Percentiles rank a stretch among this genome's conserved stretches.
phyloP scores from a whole-genome alignment of 2,113 vertebrate genomes.

The Bos indicus region DNA sequence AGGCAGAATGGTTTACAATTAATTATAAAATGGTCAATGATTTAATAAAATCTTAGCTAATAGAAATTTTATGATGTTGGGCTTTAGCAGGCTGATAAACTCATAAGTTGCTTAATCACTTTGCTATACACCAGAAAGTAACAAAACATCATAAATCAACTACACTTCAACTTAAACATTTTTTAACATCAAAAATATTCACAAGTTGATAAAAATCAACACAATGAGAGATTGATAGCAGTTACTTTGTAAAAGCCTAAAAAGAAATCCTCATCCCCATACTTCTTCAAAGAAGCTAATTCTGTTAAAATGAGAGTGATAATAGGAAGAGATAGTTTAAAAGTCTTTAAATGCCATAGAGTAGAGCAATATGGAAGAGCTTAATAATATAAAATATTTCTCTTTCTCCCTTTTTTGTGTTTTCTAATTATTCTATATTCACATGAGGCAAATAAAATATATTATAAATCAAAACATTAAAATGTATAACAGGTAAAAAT shows the following conservation, averaged over 20 bases:
- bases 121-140: not conserved
- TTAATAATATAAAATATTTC: not conserved
- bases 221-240: not conserved
- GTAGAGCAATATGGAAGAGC: not conserved
- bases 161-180: not conserved
- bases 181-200: not conserved
- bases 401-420: not conserved
- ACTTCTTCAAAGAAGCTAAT: not conserved
- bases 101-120: not conserved
- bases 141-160: not conserved
- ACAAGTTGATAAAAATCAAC: not conserved
- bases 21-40: not conserved
- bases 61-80: not conserved
- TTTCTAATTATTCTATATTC: not conserved
- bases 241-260: not conserved
- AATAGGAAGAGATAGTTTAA: not conserved
- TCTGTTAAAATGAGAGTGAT: not conserved
- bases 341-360: not conserved
- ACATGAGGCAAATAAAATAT: not conserved
- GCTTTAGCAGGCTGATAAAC: not conserved
- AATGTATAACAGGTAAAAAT: not conserved
- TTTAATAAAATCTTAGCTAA: not conserved
- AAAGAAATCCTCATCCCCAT: not conserved
- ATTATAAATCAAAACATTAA: not conserved
- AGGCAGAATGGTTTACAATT: not conserved